Conservation (phyloP, 2,797 vertebrate genomes). For the Neosilurus mollespiculum region DNA sequence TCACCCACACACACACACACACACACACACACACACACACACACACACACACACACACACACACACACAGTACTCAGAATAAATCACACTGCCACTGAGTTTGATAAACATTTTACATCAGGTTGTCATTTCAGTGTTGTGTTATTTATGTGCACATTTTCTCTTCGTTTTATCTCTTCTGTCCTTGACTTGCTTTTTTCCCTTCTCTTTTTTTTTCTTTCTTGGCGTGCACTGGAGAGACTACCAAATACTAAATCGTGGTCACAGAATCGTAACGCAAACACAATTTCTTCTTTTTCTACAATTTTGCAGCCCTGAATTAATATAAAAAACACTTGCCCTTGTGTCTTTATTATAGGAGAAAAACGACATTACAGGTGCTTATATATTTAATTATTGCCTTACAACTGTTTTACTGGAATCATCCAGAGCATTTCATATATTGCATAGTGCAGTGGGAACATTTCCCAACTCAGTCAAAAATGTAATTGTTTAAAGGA, state of each 20-base stretch:
- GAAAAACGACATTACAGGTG: neutral
- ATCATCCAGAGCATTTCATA: neutral
- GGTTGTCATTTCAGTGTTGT: neutral
- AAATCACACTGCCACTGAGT: neutral
- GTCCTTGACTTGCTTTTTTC: conserved; percentile 9
- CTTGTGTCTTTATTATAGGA: neutral
- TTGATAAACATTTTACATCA: conserved; percentile 4
- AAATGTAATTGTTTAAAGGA: neutral
- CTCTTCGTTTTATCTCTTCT: neutral
- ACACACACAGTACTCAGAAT: neutral
- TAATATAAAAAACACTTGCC: neutral
- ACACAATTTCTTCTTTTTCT: conserved; percentile 1
- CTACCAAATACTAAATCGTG: conserved; percentile 6
- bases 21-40: conserved; percentile 11
- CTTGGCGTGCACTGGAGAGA: conserved; percentile 3
- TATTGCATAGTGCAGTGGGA: neutral
- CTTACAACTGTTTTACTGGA: neutral
- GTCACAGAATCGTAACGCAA: conserved; percentile 8
- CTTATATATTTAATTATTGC: neutral
- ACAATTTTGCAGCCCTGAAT: neutral
- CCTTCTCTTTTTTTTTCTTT: neutral
- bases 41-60: conserved; percentile 30
- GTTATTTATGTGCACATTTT: conserved; percentile 11
- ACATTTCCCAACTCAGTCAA: neutral
- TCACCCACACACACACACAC: neutral